Base-by-base conservation (phyloP, 2,888 invertebrate species). In the Conops quadrifasciatus region DNA sequence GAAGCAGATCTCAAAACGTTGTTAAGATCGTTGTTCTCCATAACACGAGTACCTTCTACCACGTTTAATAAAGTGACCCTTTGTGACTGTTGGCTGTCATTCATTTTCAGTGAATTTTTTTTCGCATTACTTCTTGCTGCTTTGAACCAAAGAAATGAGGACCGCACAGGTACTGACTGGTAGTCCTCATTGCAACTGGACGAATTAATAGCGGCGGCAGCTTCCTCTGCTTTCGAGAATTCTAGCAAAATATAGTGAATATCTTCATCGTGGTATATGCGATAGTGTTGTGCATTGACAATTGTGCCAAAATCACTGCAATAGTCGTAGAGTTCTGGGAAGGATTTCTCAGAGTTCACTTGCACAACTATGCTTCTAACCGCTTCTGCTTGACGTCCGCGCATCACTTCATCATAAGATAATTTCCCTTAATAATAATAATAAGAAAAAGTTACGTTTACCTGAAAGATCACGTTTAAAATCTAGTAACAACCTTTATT, bases 161-260 rank as follows among this genome's bases (percentile, higher is more conserved):
- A 92, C 15, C 88, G 87, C 0, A 91, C 88, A 0, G 93, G 91
- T 80, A 92, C 89, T 2, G 90, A 86, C 24, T 89, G 88, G 15
- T 86, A 75, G 45, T 89, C 88, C 70, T 89, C 89, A 63, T 89
- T 86, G 80, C 91, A 90, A 0, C 88, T 87, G 76, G 91, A 89
- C 2, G 85, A 84, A 58, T 83, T 79, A n/a, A 93, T 83, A 1
- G 91, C 85, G 36, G 89, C 87, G 19, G 87, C 81, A 0, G 91
- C 88, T 75, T 89, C 87, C 2, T 86, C 81, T 77, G 87, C 86
- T 15, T 88, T 85, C 3, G 85, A 84, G 84, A 92, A 94, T 86
- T 95, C 94, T 64, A 94, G 87, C 47, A 94, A 87, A 83, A 94
- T 90, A 80, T 92, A 94, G 83, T 93, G 90, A 90, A 92, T 85